Evolutionary conservation across 2,888 invertebrate genomes (phyloP).

Genomic region (Antheraea yamamai): DNA sequence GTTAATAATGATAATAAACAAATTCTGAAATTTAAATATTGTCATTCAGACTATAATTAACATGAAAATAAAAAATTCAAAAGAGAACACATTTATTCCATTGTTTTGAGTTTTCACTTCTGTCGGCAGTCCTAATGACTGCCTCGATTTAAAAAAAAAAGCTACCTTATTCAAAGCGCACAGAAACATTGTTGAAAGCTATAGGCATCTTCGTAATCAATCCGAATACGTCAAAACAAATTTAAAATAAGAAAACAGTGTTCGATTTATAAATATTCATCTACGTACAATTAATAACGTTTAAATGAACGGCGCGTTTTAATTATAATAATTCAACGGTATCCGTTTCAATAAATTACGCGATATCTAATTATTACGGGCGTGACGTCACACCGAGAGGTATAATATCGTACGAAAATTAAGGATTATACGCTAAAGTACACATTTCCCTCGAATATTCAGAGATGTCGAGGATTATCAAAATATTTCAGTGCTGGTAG

Average conservation of each 20-base stretch:
- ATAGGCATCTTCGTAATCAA: background rate
- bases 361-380: conserved; percentile 36
- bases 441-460: background rate
- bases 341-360: conserved; percentile 42
- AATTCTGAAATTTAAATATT: no score
- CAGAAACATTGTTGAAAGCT: no score
- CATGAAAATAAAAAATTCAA: no score
- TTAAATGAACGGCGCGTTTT: conserved; percentile 33
- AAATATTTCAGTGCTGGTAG: conserved; percentile 9
- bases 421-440: conserved; percentile 15
- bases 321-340: conserved; percentile 46
- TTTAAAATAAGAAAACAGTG: background rate
- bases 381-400: conserved; percentile 32
- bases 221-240: background rate
- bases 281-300: conserved; percentile 29
- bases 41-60: no score
- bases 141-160: no score
- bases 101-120: no score
- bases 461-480: conserved; percentile 7
- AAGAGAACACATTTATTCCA: no score
- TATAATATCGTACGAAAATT: conserved; percentile 34
- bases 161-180: no score
- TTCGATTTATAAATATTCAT: conserved; percentile 19
- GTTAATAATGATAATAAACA: no score
- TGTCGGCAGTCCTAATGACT: no score